Evolutionary conservation across 1,140 invertebrate genomes (phyloP), one percentile per base, ranked within the genome.

Genomic region (Penaeus japonicus): DNA sequence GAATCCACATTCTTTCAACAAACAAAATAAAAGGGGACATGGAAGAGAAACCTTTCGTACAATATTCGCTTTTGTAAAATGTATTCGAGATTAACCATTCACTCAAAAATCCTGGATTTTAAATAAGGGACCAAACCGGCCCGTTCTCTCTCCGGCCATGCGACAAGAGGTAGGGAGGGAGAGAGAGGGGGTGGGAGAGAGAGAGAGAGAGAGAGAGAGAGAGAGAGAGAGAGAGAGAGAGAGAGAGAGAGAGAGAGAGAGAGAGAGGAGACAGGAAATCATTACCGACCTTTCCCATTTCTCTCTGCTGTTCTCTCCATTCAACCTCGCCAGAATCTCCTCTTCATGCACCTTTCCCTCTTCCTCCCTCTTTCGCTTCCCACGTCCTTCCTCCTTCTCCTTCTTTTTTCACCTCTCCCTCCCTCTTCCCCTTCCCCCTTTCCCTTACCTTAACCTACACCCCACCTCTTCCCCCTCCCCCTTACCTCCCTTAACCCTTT

Each of bases 161-260:
- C 73, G 27, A 4, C 20, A 5, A 32, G 73, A 32, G 30, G 17
- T 12, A 18, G 20, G 30, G 18, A 80, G 30, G 20, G 77, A 79
- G 77, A 47, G 39, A 39, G n/a, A 73, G 24, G 32, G 65, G 27
- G 65, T 17, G n/a, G 35, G 77, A 47, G 77, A 78, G 75, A 35
- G 75, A 17, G 30, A 35, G 75, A 78, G 75, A 35, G 75, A 78
- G 75, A 78, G 17, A 78, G 17, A 78, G 75, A 78, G 75, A 78
- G 75, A 78, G 75, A 78, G 75, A 78, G 75, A 78, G 75, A 78
- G 75, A 78, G 75, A 78, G 75, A 78, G 75, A 78, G 75, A 78
- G 75, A 78, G 75, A 78, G 75, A 78, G 75, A 78, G 75, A 78
- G 75, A 78, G 75, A 78, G 75, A 78, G 75, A 78, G 77, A 80